These are phyloP conservation scores for Cliona cf. orientalis DNA, from an alignment of 37 sponge, comb jelly and placozoan genomes.

Conservation along the genomic window DNA sequence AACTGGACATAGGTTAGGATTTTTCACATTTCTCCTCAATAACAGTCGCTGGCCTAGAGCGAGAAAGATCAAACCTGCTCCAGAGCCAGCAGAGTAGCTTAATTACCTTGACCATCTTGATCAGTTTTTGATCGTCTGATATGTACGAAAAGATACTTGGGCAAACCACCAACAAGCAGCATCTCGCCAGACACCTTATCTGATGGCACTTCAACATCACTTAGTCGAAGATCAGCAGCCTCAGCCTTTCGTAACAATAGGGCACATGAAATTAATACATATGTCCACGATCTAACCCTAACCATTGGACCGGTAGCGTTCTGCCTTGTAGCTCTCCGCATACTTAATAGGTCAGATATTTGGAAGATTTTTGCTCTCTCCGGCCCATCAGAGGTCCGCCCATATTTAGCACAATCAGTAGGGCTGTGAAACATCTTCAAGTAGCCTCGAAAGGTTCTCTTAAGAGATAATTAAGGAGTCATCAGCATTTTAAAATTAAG, in stretches of 20 bases:
- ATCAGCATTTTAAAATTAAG: neutral
- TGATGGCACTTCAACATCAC: neutral
- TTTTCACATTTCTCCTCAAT: neutral
- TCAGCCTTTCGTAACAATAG: neutral
- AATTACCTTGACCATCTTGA: neutral
- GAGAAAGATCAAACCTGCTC: neutral
- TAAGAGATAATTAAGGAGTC: neutral
- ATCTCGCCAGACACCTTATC: neutral
- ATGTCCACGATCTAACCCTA: neutral
- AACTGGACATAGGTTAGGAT: neutral
- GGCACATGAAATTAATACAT: neutral
- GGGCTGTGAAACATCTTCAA: neutral
- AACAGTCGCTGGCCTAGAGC: neutral
- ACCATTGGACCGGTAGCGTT: neutral
- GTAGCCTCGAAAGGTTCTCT: neutral
- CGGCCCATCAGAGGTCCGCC: neutral
- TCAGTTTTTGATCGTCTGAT: neutral
- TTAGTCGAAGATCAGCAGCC: neutral
- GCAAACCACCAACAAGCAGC: neutral
- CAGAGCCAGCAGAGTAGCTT: too few relatives aligned
- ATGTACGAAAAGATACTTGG: neutral
- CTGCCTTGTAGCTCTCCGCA: neutral
- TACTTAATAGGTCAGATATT: neutral
- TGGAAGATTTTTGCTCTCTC: neutral
- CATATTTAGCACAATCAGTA: neutral